Evolutionary conservation across 2,888 invertebrate genomes (phyloP).

Genomic region (Cotesia congregata): DNA sequence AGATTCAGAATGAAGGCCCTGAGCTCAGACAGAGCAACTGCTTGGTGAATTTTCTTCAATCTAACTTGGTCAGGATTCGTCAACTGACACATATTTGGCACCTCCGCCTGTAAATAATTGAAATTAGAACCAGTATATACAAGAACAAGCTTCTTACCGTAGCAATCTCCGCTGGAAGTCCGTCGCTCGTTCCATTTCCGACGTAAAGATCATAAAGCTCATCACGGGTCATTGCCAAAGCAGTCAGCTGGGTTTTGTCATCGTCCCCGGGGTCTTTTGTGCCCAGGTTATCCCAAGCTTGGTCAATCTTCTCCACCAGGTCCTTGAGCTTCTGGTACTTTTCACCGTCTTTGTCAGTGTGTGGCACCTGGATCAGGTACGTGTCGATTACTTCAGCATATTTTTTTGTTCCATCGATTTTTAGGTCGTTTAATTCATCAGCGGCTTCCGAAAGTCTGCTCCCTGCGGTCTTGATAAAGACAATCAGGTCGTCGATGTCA

Average conservation of each 20-base stretch:
- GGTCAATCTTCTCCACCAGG: not conserved
- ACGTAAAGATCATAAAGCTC: not conserved
- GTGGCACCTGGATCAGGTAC: not conserved
- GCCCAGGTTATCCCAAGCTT: not conserved
- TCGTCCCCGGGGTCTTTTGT: not conserved
- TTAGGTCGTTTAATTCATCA: not conserved
- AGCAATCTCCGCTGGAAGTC: not conserved
- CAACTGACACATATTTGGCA: not conserved
- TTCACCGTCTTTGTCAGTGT: not conserved
- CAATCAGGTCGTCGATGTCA: no score
- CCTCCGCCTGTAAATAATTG: not conserved
- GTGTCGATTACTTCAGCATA: not conserved
- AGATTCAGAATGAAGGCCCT: not conserved
- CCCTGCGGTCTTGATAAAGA: no score
- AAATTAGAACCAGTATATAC: not conserved
- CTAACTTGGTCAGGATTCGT: not conserved
- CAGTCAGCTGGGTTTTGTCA: not conserved
- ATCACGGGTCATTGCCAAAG: not conserved
- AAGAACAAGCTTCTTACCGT: not conserved
- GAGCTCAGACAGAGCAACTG: not conserved
- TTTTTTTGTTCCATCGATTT: not conserved
- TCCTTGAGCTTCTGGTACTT: not conserved
- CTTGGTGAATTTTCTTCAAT: not conserved
- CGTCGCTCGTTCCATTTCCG: not conserved
- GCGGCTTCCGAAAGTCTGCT: not conserved